Evolutionary conservation across 2,113 vertebrate genomes (phyloP), one percentile per base, ranked within the genome.

Genomic region (Oreochromis niloticus): DNA sequence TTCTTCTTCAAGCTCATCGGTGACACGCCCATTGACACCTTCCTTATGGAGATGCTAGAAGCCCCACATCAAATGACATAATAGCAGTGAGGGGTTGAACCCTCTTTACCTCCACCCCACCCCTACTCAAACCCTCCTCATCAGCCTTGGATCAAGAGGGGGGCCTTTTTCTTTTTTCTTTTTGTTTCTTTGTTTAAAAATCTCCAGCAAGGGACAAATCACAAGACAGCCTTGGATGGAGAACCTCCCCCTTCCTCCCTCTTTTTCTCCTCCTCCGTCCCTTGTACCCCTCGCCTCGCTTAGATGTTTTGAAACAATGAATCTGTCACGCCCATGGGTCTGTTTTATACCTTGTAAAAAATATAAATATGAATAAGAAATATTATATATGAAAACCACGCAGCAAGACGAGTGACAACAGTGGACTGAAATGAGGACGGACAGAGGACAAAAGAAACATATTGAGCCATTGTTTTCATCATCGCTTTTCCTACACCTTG

Each of bases 1-100:
- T 99, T 99, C 96, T 99, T 99, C 96, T 99, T 99, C 97, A 99
- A 99, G 93, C 97, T 99, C 94, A 99, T 99, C 87, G 99, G 99
- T 2, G 99, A 99, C 96, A 99, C 99, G 4, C 99, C 99, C 46
- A 99, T 99, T 7, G 99, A 99, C 97, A 99, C 99, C 94, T 99
- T 99, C 96, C 95, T 99, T 93, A 99, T 99, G 99, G 99, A 99
- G 95, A 99, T 99, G 99, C 97, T 99, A 93, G 99, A 99, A 93
- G 98, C 98, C 0, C 99, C 99, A 0, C 98, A 99, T 95, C 99
- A 99, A 96, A 97, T 98, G 97, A 99, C 98, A 95, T 99, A 98
- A 97, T 95, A 75, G 86, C 61, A 71, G 82, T 46, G 83, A 82
- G 54, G 87, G 88, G 34, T 32, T 27, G 43, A 66, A 56, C 59